Percentiles rank a stretch among this genome's conserved stretches.
Conservation (phyloP, 2,888 invertebrate genomes). For the Sicus ferrugineus region DNA sequence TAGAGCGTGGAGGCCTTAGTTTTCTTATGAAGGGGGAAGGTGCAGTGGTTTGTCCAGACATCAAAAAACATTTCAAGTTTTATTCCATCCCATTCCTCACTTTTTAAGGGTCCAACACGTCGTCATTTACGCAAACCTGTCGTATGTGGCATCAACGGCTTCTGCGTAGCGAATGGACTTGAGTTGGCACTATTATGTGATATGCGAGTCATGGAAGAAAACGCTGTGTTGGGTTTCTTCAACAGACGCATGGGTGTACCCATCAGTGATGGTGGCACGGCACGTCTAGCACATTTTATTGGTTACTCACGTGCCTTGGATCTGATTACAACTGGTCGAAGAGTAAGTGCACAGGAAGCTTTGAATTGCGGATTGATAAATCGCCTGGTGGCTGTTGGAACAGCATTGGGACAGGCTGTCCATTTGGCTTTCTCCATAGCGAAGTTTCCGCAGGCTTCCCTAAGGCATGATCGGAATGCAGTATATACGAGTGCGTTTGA, state of each 20-base stretch:
- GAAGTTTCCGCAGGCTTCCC: slow-evolving; percentile 77
- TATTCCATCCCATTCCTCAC: not conserved
- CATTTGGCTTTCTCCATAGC: slow-evolving; percentile 76
- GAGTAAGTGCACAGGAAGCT: slow-evolving; percentile 80
- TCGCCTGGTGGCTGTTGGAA: slow-evolving; percentile 81
- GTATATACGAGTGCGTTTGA: slow-evolving; percentile 72
- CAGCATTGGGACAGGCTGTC: slow-evolving; percentile 82
- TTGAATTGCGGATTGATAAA: slow-evolving; percentile 81
- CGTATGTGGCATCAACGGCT: slow-evolving; percentile 88
- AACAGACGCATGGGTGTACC: slow-evolving; percentile 90
- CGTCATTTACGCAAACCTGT: slow-evolving; percentile 83
- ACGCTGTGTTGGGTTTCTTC: slow-evolving; percentile 80
- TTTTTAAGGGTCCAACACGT: slow-evolving; percentile 68
- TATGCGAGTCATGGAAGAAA: slow-evolving; percentile 85
- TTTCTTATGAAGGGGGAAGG: slow-evolving; percentile 63
- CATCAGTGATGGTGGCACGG: slow-evolving; percentile 82
- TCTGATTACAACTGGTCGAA: slow-evolving; percentile 84
- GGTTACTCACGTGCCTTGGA: slow-evolving; percentile 88
- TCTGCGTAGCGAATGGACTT: slow-evolving; percentile 88
- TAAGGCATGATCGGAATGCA: slow-evolving; percentile 63
- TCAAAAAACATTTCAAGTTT: not conserved
- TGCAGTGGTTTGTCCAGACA: slow-evolving; percentile 60
- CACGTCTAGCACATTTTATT: slow-evolving; percentile 81
- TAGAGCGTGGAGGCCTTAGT: slow-evolving; percentile 50
- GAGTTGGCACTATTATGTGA: slow-evolving; percentile 93